Base-by-base conservation (phyloP, 2,888 invertebrate species). In the Drosophila percnosoma region DNA sequence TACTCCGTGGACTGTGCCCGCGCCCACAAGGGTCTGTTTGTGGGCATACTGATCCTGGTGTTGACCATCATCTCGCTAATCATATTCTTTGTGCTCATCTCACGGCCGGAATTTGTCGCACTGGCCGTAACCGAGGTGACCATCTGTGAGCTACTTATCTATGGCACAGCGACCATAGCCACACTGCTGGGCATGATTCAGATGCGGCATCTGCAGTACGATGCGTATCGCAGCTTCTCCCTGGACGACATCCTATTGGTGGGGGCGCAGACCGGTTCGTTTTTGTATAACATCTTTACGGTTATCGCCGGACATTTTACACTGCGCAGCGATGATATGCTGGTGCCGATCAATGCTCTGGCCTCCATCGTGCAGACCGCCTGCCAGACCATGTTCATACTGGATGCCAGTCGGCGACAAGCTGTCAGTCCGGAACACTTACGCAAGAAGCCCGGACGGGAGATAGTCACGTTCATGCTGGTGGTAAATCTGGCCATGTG, bases 1-100 rank as follows among this genome's bases (percentile, higher is more conserved):
- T 98, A 98, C 93, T 97, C 97, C 62, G 98, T 98, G 7, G 99
- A 99, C 92, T 99, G 99, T 92, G 97, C 98, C 0, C 95, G 97
- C 70, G 98, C 98, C 0, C 98, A 98, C 93, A 98, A 98, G 93
- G 98, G 98, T 0, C 94, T 98, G 6, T 98, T 98, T 92, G 96
- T 98, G 75, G 98, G 98, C 45, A 97, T 98, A 73, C 93, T 98
- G 49, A 96, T 98, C 53, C 94, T 98, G 52, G 98, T 98, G 24
- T 94, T 98, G 53, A 97, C 98, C 27, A 98, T 98, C 84, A 98
- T 98, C 90, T 97, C 98, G 5, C 94, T 98, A 62, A 98, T 98
- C 79, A 94, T 98, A 42, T 98, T 98, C 93, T 98, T 98, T 92
- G 98, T 98, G 48, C 94, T 98, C 34, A 96, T 97, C 79, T 96